Evolutionary conservation across 2,113 vertebrate species (phyloP).

Genomic region (Acanthochromis polyacanthus): DNA sequence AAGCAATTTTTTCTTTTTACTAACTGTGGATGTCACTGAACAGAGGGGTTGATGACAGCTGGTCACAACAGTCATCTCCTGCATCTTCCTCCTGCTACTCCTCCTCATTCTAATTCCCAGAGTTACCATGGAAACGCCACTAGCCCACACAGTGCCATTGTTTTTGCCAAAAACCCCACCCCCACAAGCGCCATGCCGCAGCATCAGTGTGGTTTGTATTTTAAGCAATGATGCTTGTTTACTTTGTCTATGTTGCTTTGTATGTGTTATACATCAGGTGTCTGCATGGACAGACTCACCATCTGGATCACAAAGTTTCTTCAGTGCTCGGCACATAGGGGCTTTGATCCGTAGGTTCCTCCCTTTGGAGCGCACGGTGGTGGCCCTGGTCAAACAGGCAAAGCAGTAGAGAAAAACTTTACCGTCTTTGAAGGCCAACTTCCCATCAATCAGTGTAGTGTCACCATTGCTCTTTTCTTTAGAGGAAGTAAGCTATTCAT

Average conservation of each 20-base stretch:
- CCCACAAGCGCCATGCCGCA: slow-evolving; percentile 33
- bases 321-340: slow-evolving; percentile 97
- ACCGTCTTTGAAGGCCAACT: not conserved
- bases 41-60: slow-evolving; percentile 19
- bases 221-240: slow-evolving; percentile 34
- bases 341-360: slow-evolving; percentile 98
- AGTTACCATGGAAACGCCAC: slow-evolving; percentile 76
- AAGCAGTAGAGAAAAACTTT: not conserved
- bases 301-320: slow-evolving; percentile 98
- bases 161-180: slow-evolving; percentile 57
- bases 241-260: slow-evolving; percentile 1
- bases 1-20: slow-evolving; percentile 28
- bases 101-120: slow-evolving; percentile 51
- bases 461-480: too few species aligned
- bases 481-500: too few species aligned
- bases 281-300: slow-evolving; percentile 82
- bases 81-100: slow-evolving; percentile 48
- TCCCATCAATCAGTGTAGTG: not conserved
- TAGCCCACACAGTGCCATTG: slow-evolving; percentile 69
- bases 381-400: slow-evolving; percentile 86
- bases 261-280: not conserved
- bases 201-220: slow-evolving; percentile 10
- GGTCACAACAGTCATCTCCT: slow-evolving; percentile 33
- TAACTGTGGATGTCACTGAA: slow-evolving; percentile 11
- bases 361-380: slow-evolving; percentile 97